These are phyloP conservation scores for Helicoverpa armigera DNA, from an alignment of 1,140 invertebrate species.

Conservation along the genomic window DNA sequence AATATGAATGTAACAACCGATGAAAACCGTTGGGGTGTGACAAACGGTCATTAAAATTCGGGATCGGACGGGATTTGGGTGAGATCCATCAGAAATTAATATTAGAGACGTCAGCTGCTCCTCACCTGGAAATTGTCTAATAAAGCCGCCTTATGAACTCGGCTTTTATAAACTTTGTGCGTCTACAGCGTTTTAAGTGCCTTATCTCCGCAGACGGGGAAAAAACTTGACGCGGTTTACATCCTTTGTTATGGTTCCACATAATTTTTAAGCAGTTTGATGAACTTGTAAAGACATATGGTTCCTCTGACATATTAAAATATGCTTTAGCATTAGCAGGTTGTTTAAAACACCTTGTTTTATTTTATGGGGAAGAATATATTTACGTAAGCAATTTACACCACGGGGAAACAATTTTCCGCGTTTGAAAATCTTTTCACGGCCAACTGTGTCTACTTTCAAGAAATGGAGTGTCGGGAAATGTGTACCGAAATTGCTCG, in stretches of 20 bases:
- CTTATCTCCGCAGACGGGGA: conserved; percentile 48
- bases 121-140: conserved; percentile 77
- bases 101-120: conserved; percentile 74
- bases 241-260: conserved; percentile 47
- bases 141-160: conserved; percentile 80
- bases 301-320: background rate
- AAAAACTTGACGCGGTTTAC: conserved; percentile 50
- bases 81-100: conserved; percentile 79
- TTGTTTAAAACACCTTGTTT: background rate
- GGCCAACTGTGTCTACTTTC: conserved; percentile 14
- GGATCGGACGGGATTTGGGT: conserved; percentile 60
- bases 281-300: conserved; percentile 8
- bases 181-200: conserved; percentile 58
- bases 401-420: background rate
- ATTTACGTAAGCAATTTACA: conserved; percentile 8
- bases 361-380: background rate
- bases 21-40: conserved; percentile 56
- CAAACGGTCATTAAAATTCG: conserved; percentile 68
- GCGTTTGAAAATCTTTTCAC: background rate
- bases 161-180: conserved; percentile 75
- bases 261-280: conserved; percentile 34
- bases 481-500: conserved; percentile 40
- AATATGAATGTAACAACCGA: conserved; percentile 62
- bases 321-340: background rate
- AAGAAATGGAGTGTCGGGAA: conserved; percentile 37